Base-by-base conservation (phyloP, 2,797 vertebrate species). In the Lutjanus argentimaculatus region DNA sequence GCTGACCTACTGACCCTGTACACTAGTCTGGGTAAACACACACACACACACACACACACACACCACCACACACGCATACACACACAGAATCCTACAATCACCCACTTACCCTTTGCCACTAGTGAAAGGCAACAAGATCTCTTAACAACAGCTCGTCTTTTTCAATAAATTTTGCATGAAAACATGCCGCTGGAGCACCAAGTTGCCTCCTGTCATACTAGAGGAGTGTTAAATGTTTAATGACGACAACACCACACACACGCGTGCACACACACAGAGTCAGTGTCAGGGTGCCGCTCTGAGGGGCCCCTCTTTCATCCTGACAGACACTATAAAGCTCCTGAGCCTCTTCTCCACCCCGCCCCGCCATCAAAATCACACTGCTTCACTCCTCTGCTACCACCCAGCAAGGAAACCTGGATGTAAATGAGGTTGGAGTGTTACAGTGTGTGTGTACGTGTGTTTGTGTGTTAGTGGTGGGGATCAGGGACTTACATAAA, bases 81-180 rank as follows among this genome's bases (percentile, higher is more conserved):
- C 52, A 56, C 72, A 83, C 53, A 75, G 72, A 88, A 79, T 42
- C 80, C 77, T 83, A 92, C 90, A 95, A 88, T 96, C 93, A 96
- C 95, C 94, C 95, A 91, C 89, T 97, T 96, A 97, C 93, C 96
- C 96, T 97, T 96, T 91, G 90, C 96, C 96, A 95, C 92, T 75
- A 85, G 95, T 96, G 96, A 97, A 96, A 97, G 95, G 96, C 96
- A 97, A 96, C 93, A 95, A 95, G 95, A 96, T 97, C 96, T 94
- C 96, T 95, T 96, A 94, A 96, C 96, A 96, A 92, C 84, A 56
- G 84, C 96, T 96, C 89, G 80, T 96, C 96, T 96, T 97, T 96
- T 97, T 95, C 97, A 95, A 98, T 98, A 96, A 97, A 98, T 99
- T 96, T 97, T 98, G 97, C 97, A 99, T 98, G 98, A 96, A 97